Evolutionary conservation across 1,140 invertebrate genomes (phyloP).

Genomic region (Aphelenchoides fujianensis): DNA sequence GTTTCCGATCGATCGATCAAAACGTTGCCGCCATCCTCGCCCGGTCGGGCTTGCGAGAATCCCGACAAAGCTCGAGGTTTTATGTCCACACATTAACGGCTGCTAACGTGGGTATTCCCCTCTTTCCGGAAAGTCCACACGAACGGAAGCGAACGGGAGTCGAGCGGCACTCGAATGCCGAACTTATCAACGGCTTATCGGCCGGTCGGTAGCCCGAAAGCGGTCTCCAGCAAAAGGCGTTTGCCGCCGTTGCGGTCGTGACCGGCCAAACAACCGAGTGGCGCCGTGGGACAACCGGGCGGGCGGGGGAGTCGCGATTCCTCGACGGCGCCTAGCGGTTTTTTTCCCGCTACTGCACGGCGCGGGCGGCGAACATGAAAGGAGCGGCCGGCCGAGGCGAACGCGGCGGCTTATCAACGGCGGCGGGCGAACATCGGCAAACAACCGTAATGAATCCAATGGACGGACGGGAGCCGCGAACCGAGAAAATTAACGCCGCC

Average conservation of each 20-base stretch:
- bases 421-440: neutral
- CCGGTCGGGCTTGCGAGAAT: too few relatives aligned
- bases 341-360: neutral
- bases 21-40: neutral
- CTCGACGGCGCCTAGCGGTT: neutral
- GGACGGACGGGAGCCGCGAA: too few relatives aligned
- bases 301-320: too few relatives aligned
- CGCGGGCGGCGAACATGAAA: neutral
- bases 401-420: neutral
- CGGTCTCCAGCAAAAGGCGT: neutral
- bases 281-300: neutral
- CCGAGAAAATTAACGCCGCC: too few relatives aligned
- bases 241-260: neutral
- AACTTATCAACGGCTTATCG: slow-evolving; percentile 1
- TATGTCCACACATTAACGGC: too few relatives aligned
- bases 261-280: neutral
- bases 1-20: neutral
- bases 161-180: too few relatives aligned
- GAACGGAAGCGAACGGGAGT: too few relatives aligned
- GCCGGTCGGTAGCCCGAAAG: neutral
- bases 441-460: neutral
- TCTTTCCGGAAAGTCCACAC: too few relatives aligned
- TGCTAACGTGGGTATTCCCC: too few relatives aligned
- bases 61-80: too few relatives aligned
- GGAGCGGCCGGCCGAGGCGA: neutral